These are phyloP conservation scores for Venusia cambrica DNA, from an alignment of 2,888 invertebrate genomes.

Conservation along the genomic window DNA sequence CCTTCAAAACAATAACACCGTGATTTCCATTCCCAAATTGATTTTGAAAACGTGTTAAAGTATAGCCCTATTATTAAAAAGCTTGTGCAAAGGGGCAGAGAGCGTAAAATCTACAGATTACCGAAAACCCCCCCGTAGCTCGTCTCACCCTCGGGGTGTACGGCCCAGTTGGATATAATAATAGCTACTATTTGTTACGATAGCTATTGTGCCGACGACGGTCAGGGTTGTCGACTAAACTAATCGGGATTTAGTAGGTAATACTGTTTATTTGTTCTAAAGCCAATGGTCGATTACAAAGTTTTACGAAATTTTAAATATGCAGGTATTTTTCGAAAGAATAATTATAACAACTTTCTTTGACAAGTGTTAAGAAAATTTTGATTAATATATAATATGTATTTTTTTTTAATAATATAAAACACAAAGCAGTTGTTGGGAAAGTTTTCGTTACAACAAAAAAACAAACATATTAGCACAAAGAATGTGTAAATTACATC, in stretches of 20 bases:
- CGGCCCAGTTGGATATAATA: constrained; percentile 54
- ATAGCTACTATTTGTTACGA: constrained; percentile 71
- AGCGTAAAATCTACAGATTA: constrained; percentile 81
- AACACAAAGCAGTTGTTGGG: no score
- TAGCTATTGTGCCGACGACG: constrained; percentile 64
- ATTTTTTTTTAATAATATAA: no score
- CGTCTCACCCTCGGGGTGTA: constrained; percentile 45
- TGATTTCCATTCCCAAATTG: constrained; percentile 33
- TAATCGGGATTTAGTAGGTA: constrained; percentile 32
- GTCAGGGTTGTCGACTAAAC: constrained; percentile 63
- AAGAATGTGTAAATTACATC: no score
- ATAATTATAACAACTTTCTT: no score
- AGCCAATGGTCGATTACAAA: no score
- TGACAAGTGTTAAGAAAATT: no score
- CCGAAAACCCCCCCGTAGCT: constrained; percentile 52
- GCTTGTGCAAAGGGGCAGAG: constrained; percentile 56
- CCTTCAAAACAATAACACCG: constrained; percentile 32
- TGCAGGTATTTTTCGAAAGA: no score
- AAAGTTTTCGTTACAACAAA: no score
- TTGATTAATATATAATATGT: no score
- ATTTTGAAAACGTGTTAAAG: constrained; percentile 68
- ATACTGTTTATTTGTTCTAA: constrained; percentile 26
- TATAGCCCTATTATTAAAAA: constrained; percentile 70
- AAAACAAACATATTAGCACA: no score
- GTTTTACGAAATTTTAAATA: no score